Percentiles rank a stretch among this genome's conserved stretches.
Evolutionary conservation across 23 tunicate genomes (phyloP).

Genomic region (Phallusia fumigata): DNA sequence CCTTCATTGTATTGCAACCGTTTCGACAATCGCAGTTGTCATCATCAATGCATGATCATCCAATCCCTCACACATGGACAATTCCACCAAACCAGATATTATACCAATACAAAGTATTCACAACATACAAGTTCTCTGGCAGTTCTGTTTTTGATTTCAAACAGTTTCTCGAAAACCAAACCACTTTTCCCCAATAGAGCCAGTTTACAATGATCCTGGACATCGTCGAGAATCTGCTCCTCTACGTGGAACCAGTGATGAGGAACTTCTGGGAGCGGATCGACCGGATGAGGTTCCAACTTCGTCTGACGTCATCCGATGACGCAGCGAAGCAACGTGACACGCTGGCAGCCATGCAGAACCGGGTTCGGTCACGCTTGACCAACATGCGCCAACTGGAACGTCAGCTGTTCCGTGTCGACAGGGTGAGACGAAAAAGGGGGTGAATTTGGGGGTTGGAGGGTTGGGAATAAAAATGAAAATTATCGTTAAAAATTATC

Average conservation of each 20-base stretch:
- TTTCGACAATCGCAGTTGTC: too few species aligned
- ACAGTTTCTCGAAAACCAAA: too few species aligned
- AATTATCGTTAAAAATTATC: too few species aligned
- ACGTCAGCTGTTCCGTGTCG: constrained; percentile 60
- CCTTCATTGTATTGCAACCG: too few species aligned
- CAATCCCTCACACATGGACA: too few species aligned
- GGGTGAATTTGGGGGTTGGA: too few species aligned
- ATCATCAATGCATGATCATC: too few species aligned
- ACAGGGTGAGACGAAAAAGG: constrained; percentile 55
- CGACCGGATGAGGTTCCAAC: constrained; percentile 74
- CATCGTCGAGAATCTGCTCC: constrained; percentile 91
- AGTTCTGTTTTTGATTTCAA: too few species aligned
- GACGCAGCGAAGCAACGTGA: constrained; percentile 71
- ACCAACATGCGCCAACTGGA: constrained; percentile 82
- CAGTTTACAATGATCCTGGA: constrained; percentile 93
- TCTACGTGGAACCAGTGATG: constrained; percentile 98
- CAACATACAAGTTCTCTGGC: too few species aligned
- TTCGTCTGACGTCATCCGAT: constrained; percentile 88
- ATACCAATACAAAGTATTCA: too few species aligned
- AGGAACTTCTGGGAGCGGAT: constrained; percentile 76
- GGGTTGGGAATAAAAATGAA: too few species aligned
- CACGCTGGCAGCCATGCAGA: constrained; percentile 63
- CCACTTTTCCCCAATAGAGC: constrained; percentile 25
- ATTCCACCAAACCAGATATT: too few species aligned
- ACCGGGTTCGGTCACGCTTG: constrained; percentile 55